A percentile compares a stretch with the other conserved stretches of the same genome.
phyloP scores from a whole-genome alignment of 2,888 invertebrate species.

The Rhynchonema sp. region DNA sequence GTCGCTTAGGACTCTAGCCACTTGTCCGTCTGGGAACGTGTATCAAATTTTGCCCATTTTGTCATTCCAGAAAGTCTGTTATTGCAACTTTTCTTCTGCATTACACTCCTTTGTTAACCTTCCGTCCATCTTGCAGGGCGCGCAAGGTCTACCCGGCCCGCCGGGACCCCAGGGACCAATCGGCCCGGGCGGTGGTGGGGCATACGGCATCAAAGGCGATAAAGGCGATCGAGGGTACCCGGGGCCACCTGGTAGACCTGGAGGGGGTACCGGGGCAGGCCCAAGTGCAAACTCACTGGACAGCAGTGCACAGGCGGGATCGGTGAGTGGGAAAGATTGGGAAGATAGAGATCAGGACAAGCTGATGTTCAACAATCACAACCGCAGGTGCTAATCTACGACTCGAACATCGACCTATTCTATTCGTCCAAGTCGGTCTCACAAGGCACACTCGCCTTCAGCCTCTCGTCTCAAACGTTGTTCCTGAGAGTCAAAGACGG shows the following conservation, averaged over 20 bases:
- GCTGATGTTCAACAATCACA: too few species aligned
- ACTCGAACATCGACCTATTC: background rate
- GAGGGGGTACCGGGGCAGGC: too few species aligned
- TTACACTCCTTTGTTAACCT: too few species aligned
- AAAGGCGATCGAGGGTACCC: background rate
- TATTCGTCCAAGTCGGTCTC: background rate
- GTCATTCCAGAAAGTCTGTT: too few species aligned
- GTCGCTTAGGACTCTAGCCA: too few species aligned
- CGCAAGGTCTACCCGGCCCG: background rate
- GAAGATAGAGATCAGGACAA: too few species aligned
- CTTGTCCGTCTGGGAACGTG: too few species aligned
- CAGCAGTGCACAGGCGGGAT: too few species aligned
- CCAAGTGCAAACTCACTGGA: background rate
- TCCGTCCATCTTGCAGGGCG: too few species aligned
- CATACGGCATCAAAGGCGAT: background rate
- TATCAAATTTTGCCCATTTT: too few species aligned
- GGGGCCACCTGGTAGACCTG: background rate
- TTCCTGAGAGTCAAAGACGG: background rate
- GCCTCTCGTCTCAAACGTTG: background rate
- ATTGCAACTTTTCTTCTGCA: too few species aligned
- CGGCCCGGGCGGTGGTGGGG: background rate
- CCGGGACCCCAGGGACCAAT: background rate
- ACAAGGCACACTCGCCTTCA: background rate
- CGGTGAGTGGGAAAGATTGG: too few species aligned
- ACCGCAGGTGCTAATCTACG: background rate